These are phyloP conservation scores for Mus minutoides DNA, from an alignment of 2,797 vertebrate genomes.

Conservation along the genomic window DNA sequence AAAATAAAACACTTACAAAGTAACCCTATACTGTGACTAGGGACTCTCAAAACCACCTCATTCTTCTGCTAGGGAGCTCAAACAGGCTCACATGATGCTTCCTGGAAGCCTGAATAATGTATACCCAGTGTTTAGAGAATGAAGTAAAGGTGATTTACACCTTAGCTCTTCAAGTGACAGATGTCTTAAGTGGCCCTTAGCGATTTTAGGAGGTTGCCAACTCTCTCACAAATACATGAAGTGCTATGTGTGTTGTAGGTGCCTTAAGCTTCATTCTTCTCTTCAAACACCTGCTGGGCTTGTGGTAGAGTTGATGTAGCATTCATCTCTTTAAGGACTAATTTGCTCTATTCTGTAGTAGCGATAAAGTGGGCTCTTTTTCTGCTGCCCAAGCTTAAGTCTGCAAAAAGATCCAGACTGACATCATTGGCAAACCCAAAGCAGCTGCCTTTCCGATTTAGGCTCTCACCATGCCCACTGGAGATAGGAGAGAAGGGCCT, in stretches of 20 bases:
- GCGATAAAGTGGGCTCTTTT: slow-evolving; percentile 14
- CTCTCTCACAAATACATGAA: background rate
- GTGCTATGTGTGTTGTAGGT: background rate
- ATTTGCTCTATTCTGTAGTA: slow-evolving; percentile 31
- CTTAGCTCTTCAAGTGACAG: slow-evolving; percentile 62
- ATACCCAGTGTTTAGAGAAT: slow-evolving; percentile 18
- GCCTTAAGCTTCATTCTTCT: background rate
- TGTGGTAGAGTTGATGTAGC: background rate
- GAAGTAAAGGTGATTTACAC: background rate
- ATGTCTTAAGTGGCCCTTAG: slow-evolving; percentile 59
- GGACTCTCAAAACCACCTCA: background rate
- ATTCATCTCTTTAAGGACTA: slow-evolving; percentile 54
- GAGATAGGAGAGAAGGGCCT: background rate
- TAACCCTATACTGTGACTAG: background rate
- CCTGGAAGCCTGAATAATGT: slow-evolving; percentile 24
- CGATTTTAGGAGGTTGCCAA: slow-evolving; percentile 43
- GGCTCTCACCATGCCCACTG: background rate
- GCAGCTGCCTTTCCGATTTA: background rate
- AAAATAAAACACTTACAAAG: slow-evolving; percentile 38
- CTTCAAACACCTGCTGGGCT: slow-evolving; percentile 42
- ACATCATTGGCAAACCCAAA: background rate
- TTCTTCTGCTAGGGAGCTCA: background rate
- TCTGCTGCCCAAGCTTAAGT: background rate
- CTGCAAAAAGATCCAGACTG: slow-evolving; percentile 11
- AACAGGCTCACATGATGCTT: background rate